phyloP scores from a whole-genome alignment of 2,113 vertebrate genomes.

The Ursus arctos region DNA sequence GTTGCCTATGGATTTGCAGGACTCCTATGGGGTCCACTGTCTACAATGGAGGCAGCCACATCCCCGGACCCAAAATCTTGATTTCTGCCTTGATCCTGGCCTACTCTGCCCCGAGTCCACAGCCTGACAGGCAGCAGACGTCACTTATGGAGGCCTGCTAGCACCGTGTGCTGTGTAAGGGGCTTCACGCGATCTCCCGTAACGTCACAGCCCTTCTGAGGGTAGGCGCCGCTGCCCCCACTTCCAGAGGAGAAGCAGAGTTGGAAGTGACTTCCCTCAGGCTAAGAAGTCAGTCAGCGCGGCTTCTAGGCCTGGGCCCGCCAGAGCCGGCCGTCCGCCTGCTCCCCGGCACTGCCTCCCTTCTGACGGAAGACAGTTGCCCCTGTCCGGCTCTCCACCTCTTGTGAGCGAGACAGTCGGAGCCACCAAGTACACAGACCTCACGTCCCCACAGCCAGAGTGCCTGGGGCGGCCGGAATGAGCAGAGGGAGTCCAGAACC shows the following conservation, averaged over 20 bases:
- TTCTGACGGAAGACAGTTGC: background rate
- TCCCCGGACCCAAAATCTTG: background rate
- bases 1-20: background rate
- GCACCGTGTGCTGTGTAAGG: background rate
- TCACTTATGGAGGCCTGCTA: background rate
- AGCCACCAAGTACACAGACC: background rate
- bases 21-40: background rate
- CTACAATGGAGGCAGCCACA: background rate
- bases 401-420: background rate
- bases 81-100: background rate
- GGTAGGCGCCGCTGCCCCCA: background rate
- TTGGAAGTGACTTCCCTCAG: background rate
- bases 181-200: background rate
- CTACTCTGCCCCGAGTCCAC: background rate
- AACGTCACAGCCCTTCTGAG: background rate
- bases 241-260: background rate
- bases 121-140: background rate
- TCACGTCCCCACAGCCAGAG: accelerated
- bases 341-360: no score
- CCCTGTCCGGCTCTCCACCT: background rate
- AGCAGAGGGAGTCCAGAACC: background rate
- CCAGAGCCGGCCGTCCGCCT: background rate
- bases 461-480: background rate
- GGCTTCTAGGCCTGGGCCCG: background rate
- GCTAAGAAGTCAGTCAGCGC: no score